Conservation (phyloP, 2,888 invertebrate genomes). For the Morpho deidamia region DNA sequence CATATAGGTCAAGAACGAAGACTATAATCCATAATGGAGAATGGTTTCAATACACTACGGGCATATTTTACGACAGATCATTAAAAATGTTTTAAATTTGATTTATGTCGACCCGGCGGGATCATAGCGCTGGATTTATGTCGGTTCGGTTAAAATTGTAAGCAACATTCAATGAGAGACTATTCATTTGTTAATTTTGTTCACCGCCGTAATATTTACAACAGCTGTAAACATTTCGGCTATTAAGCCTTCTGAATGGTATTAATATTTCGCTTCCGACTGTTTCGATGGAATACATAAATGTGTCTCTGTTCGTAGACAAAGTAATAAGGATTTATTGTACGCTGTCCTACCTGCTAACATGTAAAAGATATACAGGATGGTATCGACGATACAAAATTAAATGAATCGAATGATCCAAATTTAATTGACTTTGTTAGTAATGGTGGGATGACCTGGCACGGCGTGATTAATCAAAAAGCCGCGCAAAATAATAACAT, state of each 20-base stretch:
- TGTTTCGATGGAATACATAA: slow-evolving; percentile 7
- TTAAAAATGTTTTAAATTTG: slow-evolving; percentile 71
- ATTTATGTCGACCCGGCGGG: slow-evolving; percentile 57
- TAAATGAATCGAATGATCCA: no score
- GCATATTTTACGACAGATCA: slow-evolving; percentile 56
- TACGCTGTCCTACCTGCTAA: no score
- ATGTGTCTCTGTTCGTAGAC: background rate
- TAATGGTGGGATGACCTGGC: no score
- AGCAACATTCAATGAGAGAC: slow-evolving; percentile 55
- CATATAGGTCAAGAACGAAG: slow-evolving; percentile 29
- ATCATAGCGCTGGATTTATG: slow-evolving; percentile 49
- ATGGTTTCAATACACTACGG: slow-evolving; percentile 40
- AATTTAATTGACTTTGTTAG: no score
- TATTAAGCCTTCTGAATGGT: slow-evolving; percentile 51
- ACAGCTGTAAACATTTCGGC: slow-evolving; percentile 56
- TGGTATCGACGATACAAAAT: no score
- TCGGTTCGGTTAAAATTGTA: slow-evolving; percentile 50
- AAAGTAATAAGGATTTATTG: no score
- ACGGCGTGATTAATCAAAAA: no score
- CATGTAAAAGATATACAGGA: no score
- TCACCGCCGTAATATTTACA: slow-evolving; percentile 58
- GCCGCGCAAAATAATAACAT: no score
- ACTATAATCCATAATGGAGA: slow-evolving; percentile 31
- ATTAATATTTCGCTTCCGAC: slow-evolving; percentile 41
- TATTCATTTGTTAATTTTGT: slow-evolving; percentile 72